A percentile compares a stretch with the other conserved stretches of the same genome.
Evolutionary conservation across 2,797 vertebrate genomes (phyloP).

Genomic region (Micropoecilia bifurca): DNA sequence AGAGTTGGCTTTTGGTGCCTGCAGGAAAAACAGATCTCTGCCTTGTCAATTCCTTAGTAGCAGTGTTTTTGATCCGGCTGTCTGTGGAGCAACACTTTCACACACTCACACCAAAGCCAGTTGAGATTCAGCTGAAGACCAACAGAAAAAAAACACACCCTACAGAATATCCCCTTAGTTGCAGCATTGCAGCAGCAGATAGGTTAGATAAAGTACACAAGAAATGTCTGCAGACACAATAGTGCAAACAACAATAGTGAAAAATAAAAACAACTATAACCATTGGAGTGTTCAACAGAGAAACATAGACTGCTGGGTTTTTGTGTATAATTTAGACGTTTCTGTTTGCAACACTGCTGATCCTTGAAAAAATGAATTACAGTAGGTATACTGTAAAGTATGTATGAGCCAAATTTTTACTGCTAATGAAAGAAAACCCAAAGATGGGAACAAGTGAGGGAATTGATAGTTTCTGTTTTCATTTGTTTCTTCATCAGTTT

Average conservation of each 20-base stretch:
- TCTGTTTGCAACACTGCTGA: neutral
- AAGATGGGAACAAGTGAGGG: too few species aligned
- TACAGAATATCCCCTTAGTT: neutral
- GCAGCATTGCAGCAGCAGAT: neutral
- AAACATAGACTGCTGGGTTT: neutral
- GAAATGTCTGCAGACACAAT: neutral
- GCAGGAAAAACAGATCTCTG: constrained; percentile 17
- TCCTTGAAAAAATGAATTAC: neutral
- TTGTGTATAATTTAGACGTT: neutral
- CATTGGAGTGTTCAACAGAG: too few species aligned
- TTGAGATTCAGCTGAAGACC: neutral
- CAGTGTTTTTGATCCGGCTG: neutral
- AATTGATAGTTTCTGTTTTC: neutral
- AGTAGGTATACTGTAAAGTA: neutral
- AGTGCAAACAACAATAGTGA: neutral
- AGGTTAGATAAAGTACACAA: neutral
- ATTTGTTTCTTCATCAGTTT: too few species aligned
- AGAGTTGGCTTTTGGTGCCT: constrained; percentile 22
- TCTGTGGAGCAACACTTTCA: constrained; percentile 28
- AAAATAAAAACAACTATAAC: neutral
- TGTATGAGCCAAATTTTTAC: neutral
- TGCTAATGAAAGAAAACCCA: neutral
- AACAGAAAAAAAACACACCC: neutral
- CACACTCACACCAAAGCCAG: neutral
- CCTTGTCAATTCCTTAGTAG: constrained; percentile 8